phyloP scores from a whole-genome alignment of 2,113 vertebrate genomes.

The Tor tambroides region DNA sequence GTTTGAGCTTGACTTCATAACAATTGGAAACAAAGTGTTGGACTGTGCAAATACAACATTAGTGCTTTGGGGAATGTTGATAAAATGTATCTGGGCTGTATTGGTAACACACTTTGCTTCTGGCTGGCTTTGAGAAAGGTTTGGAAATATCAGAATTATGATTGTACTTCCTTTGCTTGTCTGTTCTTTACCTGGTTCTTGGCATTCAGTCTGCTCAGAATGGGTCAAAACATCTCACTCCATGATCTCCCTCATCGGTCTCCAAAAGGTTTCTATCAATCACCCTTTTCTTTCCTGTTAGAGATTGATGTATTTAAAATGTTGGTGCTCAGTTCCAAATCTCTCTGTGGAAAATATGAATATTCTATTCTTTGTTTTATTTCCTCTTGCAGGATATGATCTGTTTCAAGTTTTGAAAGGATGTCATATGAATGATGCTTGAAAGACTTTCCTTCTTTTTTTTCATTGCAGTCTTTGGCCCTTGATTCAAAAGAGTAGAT shows the following conservation, averaged over 20 bases:
- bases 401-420: constrained; percentile 11
- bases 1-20: constrained; percentile 28
- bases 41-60: constrained; percentile 27
- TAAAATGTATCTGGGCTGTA: constrained; percentile 33
- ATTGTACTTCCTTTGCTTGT: constrained; percentile 44
- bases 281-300: constrained; percentile 11
- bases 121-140: constrained; percentile 32
- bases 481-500: neutral
- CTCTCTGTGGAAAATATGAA: constrained; percentile 25
- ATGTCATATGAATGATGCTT: constrained; percentile 15
- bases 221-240: constrained; percentile 49
- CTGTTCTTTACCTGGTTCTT: constrained; percentile 49
- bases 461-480: neutral
- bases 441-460: neutral
- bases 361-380: constrained; percentile 19
- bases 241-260: constrained; percentile 23
- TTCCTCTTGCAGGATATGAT: constrained; percentile 30
- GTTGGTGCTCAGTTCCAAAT: constrained; percentile 21
- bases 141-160: constrained; percentile 52
- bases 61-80: constrained; percentile 28
- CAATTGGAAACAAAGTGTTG: constrained; percentile 36
- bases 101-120: constrained; percentile 49
- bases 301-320: constrained; percentile 46
- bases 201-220: constrained; percentile 38
- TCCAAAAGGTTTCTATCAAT: constrained; percentile 44